Evolutionary conservation across 2,113 vertebrate species (phyloP).

Genomic region (Pseudonaja textilis): DNA sequence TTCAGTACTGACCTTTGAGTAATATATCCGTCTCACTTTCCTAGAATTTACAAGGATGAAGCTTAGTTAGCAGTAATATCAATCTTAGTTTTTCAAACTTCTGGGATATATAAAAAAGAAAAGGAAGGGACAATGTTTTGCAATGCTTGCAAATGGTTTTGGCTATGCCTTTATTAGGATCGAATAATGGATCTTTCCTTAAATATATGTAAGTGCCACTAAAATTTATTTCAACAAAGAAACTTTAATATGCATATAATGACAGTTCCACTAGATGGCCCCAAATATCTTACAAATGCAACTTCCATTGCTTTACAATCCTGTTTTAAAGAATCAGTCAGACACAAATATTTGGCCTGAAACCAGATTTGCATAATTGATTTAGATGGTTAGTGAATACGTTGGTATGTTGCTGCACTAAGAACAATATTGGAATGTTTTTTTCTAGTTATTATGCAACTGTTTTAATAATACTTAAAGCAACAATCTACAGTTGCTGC

Average conservation of each 20-base stretch:
- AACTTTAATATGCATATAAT: background rate
- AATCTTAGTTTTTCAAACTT: background rate
- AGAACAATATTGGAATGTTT: background rate
- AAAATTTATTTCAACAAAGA: background rate
- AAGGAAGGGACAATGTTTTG: background rate
- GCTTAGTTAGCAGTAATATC: background rate
- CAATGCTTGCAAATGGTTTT: background rate
- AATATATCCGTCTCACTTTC: background rate
- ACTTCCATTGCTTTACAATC: slow-evolving; percentile 24
- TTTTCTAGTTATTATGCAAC: slow-evolving; percentile 15
- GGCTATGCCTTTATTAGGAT: background rate
- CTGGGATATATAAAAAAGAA: background rate
- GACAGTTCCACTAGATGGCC: slow-evolving; percentile 67
- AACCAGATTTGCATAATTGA: slow-evolving; percentile 36
- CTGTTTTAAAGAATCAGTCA: slow-evolving; percentile 39
- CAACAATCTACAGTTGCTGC: background rate
- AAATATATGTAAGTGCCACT: background rate
- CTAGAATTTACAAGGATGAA: background rate
- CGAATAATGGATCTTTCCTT: background rate
- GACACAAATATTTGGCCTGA: slow-evolving; percentile 57
- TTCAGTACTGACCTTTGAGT: background rate
- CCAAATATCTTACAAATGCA: slow-evolving; percentile 49
- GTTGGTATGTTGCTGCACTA: background rate
- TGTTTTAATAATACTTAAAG: background rate
- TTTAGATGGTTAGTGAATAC: background rate